phyloP scores from a whole-genome alignment of 2,113 vertebrate genomes.

The Canis aureus region DNA sequence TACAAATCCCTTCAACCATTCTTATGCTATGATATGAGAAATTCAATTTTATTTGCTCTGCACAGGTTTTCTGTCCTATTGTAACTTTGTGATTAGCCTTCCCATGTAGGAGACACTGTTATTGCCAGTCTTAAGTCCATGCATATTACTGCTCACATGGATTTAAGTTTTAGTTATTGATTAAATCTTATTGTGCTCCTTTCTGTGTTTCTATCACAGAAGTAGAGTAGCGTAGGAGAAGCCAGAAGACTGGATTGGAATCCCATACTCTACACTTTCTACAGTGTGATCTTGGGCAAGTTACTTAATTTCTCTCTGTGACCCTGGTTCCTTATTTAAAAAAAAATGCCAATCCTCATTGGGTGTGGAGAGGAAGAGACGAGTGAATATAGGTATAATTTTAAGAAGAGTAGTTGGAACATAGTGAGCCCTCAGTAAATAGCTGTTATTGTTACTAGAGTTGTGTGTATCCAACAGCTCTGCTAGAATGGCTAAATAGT shows the following conservation, averaged over 20 bases:
- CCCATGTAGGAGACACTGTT: background rate
- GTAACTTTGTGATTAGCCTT: background rate
- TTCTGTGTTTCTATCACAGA: background rate
- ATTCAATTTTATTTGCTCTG: background rate
- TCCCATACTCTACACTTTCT: background rate
- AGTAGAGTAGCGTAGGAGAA: background rate
- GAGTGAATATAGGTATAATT: background rate
- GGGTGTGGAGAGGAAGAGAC: background rate
- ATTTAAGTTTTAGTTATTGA: conserved; percentile 1
- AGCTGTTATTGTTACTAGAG: background rate
- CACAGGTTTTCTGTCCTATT: background rate
- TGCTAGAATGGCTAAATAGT: background rate
- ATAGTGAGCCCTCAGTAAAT: background rate
- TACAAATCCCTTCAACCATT: background rate
- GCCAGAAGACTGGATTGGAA: background rate
- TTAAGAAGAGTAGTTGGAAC: background rate
- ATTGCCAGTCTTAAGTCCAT: background rate
- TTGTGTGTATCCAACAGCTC: background rate
- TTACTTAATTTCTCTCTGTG: background rate
- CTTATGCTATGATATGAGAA: background rate
- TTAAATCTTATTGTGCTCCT: background rate
- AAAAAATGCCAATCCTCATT: background rate
- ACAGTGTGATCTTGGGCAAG: background rate
- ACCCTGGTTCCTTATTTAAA: background rate
- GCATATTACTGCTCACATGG: background rate